Base-by-base conservation (phyloP, 2,797 vertebrate species). In the Scarus forsteni region DNA sequence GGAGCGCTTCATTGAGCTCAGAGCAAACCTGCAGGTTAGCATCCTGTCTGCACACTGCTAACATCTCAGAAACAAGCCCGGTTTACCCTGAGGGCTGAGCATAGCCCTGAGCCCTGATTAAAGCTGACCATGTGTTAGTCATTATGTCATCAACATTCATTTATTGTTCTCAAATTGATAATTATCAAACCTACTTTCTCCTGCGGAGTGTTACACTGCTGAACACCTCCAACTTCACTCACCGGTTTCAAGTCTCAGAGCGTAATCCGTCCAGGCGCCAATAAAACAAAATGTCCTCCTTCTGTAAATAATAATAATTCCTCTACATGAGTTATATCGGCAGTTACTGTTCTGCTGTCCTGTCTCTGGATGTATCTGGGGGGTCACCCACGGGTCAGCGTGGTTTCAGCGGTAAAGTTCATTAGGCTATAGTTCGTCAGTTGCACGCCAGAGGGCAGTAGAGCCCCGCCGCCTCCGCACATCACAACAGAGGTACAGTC, bases 341-440 rank as follows among this genome's bases (percentile, higher is more conserved):
- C 7, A 8, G 6, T 36, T 1, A 14, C 19, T 8, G 16, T 1
- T 16, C 1, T 1, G 40, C 49, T 48, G 0, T 0, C 13, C 40
- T 64, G 40, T 40, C 18, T 48, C 16, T 44, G 35, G 27, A 9
- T 3, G 13, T 56, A 27, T 59, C 46, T 1, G 6, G 53, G 48
- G 46, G 76, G 67, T 85, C 61, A 80, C 2, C 19, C 27, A 18
- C 42, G 3, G 80, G 72, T 83, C 79, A 78, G 27, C 59, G 61
- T 61, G 75, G 43, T 57, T 63, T 2, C 60, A 14, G 5, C 38
- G 9, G 54, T 0, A 1, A 6, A 8, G 8, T 15, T 3, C 6
- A 38, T n/a, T 13, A 1, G 1, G 0, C 4, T 59, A 79, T 0
- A 10, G 38, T 45, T 10, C 0, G 34, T 27, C 11, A 0, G 15